phyloP scores from a whole-genome alignment of 2,113 vertebrate species.

The Oxyruncus cristatus region DNA sequence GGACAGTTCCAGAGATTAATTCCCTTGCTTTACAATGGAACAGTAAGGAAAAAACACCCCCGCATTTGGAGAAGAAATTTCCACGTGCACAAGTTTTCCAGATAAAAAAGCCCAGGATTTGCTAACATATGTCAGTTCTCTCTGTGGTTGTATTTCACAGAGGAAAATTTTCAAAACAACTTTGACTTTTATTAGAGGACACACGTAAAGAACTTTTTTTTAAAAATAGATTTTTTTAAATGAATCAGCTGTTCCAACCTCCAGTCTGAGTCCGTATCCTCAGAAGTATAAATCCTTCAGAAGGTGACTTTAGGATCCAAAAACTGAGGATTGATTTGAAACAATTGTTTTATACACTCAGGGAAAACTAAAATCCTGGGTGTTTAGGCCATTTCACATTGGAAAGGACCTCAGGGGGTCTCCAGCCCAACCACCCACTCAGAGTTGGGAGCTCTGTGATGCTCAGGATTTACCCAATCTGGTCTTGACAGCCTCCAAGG shows the following conservation, averaged over 20 bases:
- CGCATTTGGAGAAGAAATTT: background rate
- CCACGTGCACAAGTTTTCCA: background rate
- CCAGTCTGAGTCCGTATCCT: background rate
- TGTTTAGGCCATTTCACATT: rapidly evolving
- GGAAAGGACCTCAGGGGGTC: background rate
- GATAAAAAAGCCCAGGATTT: background rate
- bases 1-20: background rate
- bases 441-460: background rate
- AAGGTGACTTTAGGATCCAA: background rate
- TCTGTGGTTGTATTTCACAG: background rate
- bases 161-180: background rate
- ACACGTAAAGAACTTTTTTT: background rate
- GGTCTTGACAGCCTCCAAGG: background rate
- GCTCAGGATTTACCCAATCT: background rate
- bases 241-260: background rate
- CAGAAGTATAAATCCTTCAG: background rate
- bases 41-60: background rate
- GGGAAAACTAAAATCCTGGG: background rate
- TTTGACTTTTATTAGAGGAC: conserved; percentile 6
- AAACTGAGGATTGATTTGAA: background rate
- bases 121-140: background rate
- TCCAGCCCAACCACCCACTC: background rate
- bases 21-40: too few species aligned
- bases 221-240: background rate
- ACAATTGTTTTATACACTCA: rapidly evolving